These are phyloP conservation scores for Iphiclides podalirius DNA, from an alignment of 2,888 invertebrate species.

Conservation along the genomic window DNA sequence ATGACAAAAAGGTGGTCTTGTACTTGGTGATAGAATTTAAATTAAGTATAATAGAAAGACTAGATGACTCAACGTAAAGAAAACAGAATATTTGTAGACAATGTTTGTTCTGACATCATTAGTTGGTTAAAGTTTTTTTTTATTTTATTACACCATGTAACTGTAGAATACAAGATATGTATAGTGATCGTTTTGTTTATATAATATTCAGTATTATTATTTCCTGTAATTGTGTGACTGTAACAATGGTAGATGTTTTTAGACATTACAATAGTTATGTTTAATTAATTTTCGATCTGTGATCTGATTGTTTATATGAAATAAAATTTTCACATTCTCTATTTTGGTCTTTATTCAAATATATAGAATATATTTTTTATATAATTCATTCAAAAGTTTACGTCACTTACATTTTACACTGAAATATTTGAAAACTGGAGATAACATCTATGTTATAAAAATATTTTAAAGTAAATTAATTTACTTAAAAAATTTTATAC, in stretches of 20 bases:
- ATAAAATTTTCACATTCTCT: slow-evolving; percentile 14
- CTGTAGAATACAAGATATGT: slow-evolving; percentile 9
- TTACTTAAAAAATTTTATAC: no score
- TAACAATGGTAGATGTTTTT: slow-evolving; percentile 6
- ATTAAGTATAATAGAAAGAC: not conserved
- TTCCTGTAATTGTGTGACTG: slow-evolving; percentile 4
- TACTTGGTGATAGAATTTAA: not conserved
- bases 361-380: no score
- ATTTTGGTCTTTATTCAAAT: slow-evolving; percentile 2
- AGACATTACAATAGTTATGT: slow-evolving; percentile 14
- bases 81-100: slow-evolving; percentile 1
- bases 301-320: slow-evolving; percentile 23
- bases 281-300: slow-evolving; percentile 23
- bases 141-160: slow-evolving; percentile 1
- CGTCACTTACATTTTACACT: no score
- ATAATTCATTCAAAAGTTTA: no score
- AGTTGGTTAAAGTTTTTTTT: not conserved
- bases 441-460: no score
- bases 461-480: no score
- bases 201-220: slow-evolving; percentile 15
- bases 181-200: slow-evolving; percentile 1
- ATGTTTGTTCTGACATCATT: slow-evolving; percentile 1
- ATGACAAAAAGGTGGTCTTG: not conserved
- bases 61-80: not conserved
- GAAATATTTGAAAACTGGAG: no score